These are phyloP conservation scores for Mus spretus DNA, from an alignment of 2,797 vertebrate genomes.

Conservation along the genomic window DNA sequence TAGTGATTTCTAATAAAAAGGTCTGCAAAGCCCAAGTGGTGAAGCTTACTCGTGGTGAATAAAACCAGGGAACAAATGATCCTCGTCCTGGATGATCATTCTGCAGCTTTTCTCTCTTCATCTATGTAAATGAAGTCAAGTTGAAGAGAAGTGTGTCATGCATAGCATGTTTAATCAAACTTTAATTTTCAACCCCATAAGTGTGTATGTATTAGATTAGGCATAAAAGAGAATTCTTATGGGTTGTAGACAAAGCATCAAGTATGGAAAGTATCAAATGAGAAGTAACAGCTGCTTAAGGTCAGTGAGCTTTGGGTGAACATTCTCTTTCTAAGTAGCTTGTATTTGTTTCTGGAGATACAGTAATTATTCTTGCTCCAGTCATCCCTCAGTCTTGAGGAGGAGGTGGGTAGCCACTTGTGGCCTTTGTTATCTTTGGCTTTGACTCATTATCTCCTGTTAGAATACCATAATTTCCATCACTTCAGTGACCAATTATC, in stretches of 20 bases:
- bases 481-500: conserved; percentile 37
- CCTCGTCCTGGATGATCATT: neutral
- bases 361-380: neutral
- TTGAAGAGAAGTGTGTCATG: conserved; percentile 39
- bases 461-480: conserved; percentile 4
- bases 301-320: conserved; percentile 1
- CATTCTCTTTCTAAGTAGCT: neutral
- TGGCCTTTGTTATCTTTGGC: conserved; percentile 21
- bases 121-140: neutral
- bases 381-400: neutral
- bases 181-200: conserved; percentile 29
- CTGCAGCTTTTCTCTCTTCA: neutral
- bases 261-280: neutral
- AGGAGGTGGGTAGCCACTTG: neutral
- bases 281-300: neutral
- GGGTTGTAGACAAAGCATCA: neutral
- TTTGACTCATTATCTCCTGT: conserved; percentile 17
- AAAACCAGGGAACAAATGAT: conserved; percentile 1
- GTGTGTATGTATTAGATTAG: neutral
- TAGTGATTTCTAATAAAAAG: neutral
- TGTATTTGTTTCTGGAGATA: neutral
- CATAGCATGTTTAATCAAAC: neutral
- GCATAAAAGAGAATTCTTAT: conserved; percentile 42
- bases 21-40: neutral
- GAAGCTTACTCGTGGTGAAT: neutral